Evolutionary conservation across 2,797 vertebrate species (phyloP).

Genomic region (Syndactyla subalaris): DNA sequence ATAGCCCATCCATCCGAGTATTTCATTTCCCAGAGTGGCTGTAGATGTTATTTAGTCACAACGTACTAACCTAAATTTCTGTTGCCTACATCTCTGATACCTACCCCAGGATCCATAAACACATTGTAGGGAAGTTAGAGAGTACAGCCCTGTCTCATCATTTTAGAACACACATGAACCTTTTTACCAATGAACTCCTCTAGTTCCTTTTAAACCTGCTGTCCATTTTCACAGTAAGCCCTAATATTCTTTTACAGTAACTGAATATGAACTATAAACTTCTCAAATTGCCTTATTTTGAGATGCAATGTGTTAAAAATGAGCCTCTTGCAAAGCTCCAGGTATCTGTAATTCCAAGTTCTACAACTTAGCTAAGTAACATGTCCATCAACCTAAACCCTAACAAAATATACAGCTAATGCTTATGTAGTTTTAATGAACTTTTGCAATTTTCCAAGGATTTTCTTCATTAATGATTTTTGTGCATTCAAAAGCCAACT

Average conservation of each 20-base stretch:
- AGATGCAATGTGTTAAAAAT: background rate
- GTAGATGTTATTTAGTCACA: background rate
- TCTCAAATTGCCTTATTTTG: background rate
- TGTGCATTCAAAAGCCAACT: background rate
- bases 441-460: background rate
- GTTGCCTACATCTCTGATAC: background rate
- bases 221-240: background rate
- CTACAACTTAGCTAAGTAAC: background rate
- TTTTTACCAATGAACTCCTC: background rate
- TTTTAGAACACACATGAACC: background rate
- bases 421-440: background rate
- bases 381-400: rapidly evolving
- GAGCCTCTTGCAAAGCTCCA: background rate
- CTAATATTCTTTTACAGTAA: background rate
- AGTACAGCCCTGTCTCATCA: background rate
- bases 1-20: background rate
- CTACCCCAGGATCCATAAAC: background rate
- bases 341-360: background rate
- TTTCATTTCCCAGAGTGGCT: background rate
- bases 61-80: background rate
- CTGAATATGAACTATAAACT: background rate
- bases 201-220: background rate
- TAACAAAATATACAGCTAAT: background rate
- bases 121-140: background rate
- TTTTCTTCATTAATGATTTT: background rate